A percentile compares a stretch with the other conserved stretches of the same genome.
These are phyloP conservation scores for Chymomyza procnemis DNA, from an alignment of 2,888 invertebrate genomes.

Conservation along the genomic window DNA sequence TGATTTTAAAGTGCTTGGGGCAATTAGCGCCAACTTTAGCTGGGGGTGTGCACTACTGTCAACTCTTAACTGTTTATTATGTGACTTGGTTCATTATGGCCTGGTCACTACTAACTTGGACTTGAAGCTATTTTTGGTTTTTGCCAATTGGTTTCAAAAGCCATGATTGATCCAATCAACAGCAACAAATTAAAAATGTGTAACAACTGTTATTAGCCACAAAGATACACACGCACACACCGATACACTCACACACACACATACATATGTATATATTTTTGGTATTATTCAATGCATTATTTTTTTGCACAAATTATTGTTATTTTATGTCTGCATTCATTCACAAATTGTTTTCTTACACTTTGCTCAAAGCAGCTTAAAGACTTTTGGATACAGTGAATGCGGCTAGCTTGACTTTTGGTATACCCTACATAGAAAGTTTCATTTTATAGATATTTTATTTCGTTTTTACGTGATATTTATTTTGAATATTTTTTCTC, in stretches of 20 bases:
- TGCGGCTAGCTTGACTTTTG: background rate
- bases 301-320: slow-evolving; percentile 57
- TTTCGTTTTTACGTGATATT: no score
- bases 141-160: background rate
- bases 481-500: no score
- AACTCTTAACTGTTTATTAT: slow-evolving; percentile 5
- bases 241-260: background rate
- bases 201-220: slow-evolving; percentile 57
- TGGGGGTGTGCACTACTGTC: background rate
- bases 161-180: slow-evolving; percentile 39
- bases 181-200: slow-evolving; percentile 50
- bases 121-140: slow-evolving; percentile 9
- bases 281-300: slow-evolving; percentile 9
- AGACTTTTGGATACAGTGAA: slow-evolving; percentile 3
- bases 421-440: background rate
- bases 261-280: slow-evolving; percentile 11
- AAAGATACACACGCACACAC: background rate
- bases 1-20: background rate
- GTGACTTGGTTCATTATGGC: background rate
- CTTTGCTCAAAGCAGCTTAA: slow-evolving; percentile 25
- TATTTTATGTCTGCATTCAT: slow-evolving; percentile 71
- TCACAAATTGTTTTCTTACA: slow-evolving; percentile 53
- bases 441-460: no score
- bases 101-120: background rate
- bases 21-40: slow-evolving; percentile 3